These are phyloP conservation scores for Nipponacmea schrenckii DNA, from an alignment of 2,888 invertebrate species.

Conservation along the genomic window DNA sequence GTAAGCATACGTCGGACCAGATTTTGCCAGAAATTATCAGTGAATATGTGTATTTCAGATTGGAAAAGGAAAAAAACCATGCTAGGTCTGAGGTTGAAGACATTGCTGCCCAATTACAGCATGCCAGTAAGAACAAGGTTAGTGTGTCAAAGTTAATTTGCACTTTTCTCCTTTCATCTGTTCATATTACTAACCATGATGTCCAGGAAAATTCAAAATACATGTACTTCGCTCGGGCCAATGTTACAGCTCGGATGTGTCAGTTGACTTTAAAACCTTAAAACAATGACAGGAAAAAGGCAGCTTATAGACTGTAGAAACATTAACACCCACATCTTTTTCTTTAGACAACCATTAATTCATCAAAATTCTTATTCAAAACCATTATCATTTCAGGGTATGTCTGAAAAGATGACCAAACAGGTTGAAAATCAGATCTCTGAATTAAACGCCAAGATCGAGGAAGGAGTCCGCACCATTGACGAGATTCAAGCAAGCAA, in stretches of 20 bases:
- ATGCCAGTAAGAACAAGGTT: constrained; percentile 97
- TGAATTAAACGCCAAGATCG: constrained; percentile 93
- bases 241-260: too few species aligned
- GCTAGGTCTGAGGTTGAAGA: constrained; percentile 98
- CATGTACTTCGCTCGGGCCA: too few species aligned
- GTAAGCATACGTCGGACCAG: too few species aligned
- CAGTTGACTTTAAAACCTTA: too few species aligned
- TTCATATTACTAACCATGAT: too few species aligned
- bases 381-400: background rate
- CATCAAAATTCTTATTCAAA: too few species aligned
- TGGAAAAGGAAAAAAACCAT: constrained; percentile 98
- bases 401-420: constrained; percentile 36
- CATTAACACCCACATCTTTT: too few species aligned
- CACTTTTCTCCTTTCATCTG: too few species aligned
- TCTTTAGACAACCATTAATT: too few species aligned
- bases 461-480: constrained; percentile 95
- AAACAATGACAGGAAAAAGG: too few species aligned
- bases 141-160: background rate
- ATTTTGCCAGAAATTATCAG: background rate
- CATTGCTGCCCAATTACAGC: constrained; percentile 94
- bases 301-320: too few species aligned
- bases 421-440: constrained; percentile 88
- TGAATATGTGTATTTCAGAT: constrained; percentile 68
- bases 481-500: constrained; percentile 85
- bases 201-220: too few species aligned